A percentile compares a stretch with the other conserved stretches of the same genome.
These are phyloP conservation scores for Pangasius krempfi DNA, from an alignment of 2,797 vertebrate species.

Conservation along the genomic window DNA sequence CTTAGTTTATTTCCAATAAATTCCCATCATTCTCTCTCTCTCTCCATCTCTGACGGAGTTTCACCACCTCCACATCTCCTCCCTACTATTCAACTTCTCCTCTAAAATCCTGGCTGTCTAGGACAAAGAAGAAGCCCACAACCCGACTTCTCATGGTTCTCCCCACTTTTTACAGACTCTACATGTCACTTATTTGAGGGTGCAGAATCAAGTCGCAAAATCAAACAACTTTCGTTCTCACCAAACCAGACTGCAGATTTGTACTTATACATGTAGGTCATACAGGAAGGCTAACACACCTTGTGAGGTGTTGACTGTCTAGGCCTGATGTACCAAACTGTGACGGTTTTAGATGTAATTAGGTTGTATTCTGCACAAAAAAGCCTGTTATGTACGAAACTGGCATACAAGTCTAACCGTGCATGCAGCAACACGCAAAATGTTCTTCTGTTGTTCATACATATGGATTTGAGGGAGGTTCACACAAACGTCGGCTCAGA, in stretches of 20 bases:
- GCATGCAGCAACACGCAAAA: not conserved
- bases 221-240: not conserved
- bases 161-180: not conserved
- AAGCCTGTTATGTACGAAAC: not conserved
- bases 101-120: too few relatives aligned
- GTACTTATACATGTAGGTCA: not conserved
- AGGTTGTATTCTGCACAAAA: not conserved
- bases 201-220: not conserved
- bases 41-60: not conserved
- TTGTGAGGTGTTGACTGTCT: not conserved
- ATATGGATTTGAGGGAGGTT: not conserved
- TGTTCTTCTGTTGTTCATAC: not conserved
- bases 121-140: not conserved
- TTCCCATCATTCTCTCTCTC: not conserved
- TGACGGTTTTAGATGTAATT: not conserved
- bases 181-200: not conserved
- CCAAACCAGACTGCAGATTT: not conserved
- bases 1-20: not conserved
- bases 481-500: not conserved
- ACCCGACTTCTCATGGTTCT: not conserved
- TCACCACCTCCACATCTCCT: not conserved
- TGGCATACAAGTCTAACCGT: not conserved
- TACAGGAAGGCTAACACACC: not conserved
- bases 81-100: not conserved
- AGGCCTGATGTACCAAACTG: too few relatives aligned